Base-by-base conservation (phyloP, 1,140 invertebrate species). In the Nasonia giraulti region DNA sequence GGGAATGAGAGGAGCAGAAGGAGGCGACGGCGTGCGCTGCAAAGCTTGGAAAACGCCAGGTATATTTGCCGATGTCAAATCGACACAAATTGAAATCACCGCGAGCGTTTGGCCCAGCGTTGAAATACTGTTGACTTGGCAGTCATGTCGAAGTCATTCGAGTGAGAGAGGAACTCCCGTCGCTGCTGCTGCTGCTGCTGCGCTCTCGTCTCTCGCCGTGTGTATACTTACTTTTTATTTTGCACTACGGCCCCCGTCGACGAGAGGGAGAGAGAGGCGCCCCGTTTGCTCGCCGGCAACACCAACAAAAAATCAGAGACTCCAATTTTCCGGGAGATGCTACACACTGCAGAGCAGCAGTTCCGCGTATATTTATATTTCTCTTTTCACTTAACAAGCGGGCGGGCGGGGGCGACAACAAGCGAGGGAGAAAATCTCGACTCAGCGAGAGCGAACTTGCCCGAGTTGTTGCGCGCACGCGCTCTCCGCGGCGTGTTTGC, bases 41-140 rank as follows among this genome's bases (percentile, higher is more conserved):
- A 55, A 55, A 55, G 50, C 50, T 55, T 17, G 50, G 50, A 55
- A 55, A 55, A 55, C 55, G 55, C 55, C 55, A n/a, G 55, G 55
- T 62, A 62, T 92, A 89, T 93, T 92, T 93, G 90, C 87, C 89
- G 85, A 90, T 91, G 90, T 89, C 90, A 91, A 93, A 93, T 92
- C 91, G 91, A 91, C 89, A 91, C 89, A 89, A 92, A 91, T 92
- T 92, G 90, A 92, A 91, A 92, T 92, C 91, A 91, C 88, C 88
- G 87, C 83, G 86, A 78, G 86, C 40, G 50, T 62, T 62, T 62
- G 55, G 33, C 50, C 31, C 74, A 82, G 69, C 83, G 76, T 77
- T 87, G 86, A 84, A 80, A 84, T 84, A 78, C 69, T 89, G 89
- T 91, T 90, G 88, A 88, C 89, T 90, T 85, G 87, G 82, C 86